Percentiles rank a stretch among this genome's conserved stretches.
These are phyloP conservation scores for Carabus problematicus DNA, from an alignment of 2,888 invertebrate species.

Conservation along the genomic window DNA sequence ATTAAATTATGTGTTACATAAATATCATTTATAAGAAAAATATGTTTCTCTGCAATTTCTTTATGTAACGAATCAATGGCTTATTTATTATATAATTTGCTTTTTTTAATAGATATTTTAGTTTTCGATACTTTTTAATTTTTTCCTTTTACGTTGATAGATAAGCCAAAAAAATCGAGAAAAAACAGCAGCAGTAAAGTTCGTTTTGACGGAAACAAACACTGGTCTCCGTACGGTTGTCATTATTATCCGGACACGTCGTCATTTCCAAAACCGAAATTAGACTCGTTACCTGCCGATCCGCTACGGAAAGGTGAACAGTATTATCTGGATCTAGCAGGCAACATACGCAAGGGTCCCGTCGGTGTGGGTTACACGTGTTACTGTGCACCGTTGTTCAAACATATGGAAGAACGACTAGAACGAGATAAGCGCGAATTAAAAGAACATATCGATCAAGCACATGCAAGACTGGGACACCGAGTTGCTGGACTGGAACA, in stretches of 20 bases:
- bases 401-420: constrained; percentile 84
- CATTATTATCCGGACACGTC: constrained; percentile 88
- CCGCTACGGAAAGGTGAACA: constrained; percentile 88
- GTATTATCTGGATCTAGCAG: constrained; percentile 92
- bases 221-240: constrained; percentile 92
- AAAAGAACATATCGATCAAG: constrained; percentile 78
- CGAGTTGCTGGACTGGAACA: constrained; percentile 82
- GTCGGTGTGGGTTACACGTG: constrained; percentile 93
- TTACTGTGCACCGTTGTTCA: constrained; percentile 91
- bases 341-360: constrained; percentile 94
- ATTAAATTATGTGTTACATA: no score
- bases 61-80: no score
- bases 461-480: constrained; percentile 80
- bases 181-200: constrained; percentile 55
- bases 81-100: no score
- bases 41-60: no score
- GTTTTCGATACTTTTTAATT: neutral
- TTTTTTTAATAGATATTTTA: neutral
- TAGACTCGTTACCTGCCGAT: constrained; percentile 86
- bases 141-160: neutral
- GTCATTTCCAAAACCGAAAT: constrained; percentile 83
- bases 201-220: constrained; percentile 55
- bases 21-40: no score
- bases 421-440: constrained; percentile 82
- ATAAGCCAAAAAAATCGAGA: constrained; percentile 31